A percentile compares a stretch with the other conserved stretches of the same genome.
phyloP scores from a whole-genome alignment of 2,888 invertebrate species.

The Ornithoptera alexandrae region DNA sequence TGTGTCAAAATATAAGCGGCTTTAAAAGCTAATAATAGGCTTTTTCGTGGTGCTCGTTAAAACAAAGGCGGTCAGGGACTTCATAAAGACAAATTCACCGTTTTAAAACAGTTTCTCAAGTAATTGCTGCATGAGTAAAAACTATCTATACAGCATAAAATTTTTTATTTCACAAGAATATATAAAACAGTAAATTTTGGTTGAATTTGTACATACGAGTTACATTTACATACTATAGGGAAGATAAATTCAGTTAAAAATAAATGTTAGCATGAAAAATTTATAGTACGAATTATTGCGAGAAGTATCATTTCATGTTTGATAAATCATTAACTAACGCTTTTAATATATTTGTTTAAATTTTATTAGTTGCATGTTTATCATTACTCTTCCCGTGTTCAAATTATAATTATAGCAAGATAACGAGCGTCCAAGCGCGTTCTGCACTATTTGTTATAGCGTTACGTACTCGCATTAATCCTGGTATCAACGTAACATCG shows the following conservation, averaged over 20 bases:
- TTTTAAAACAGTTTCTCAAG: neutral
- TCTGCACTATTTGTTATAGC: constrained; percentile 23
- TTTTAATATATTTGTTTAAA: neutral
- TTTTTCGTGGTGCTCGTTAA: constrained; percentile 38
- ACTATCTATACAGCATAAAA: neutral
- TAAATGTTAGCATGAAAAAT: too few relatives aligned
- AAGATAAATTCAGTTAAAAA: too few relatives aligned
- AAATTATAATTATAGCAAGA: neutral
- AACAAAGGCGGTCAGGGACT: constrained; percentile 21
- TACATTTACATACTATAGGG: too few relatives aligned
- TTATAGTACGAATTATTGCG: too few relatives aligned
- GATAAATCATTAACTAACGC: neutral
- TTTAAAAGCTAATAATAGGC: constrained; percentile 30
- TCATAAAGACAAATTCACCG: neutral
- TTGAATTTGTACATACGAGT: too few relatives aligned
- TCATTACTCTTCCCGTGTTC: neutral
- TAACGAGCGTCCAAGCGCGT: constrained; percentile 8
- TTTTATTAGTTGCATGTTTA: neutral
- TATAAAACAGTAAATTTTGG: too few relatives aligned
- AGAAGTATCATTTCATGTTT: neutral
- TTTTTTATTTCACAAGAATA: too few relatives aligned
- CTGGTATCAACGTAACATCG: neutral
- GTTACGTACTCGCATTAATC: constrained; percentile 13
- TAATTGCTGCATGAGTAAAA: neutral
- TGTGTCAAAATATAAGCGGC: constrained; percentile 46